These are phyloP conservation scores for Patella ulyssiponensis DNA, from an alignment of 2,888 invertebrate species.

Conservation along the genomic window DNA sequence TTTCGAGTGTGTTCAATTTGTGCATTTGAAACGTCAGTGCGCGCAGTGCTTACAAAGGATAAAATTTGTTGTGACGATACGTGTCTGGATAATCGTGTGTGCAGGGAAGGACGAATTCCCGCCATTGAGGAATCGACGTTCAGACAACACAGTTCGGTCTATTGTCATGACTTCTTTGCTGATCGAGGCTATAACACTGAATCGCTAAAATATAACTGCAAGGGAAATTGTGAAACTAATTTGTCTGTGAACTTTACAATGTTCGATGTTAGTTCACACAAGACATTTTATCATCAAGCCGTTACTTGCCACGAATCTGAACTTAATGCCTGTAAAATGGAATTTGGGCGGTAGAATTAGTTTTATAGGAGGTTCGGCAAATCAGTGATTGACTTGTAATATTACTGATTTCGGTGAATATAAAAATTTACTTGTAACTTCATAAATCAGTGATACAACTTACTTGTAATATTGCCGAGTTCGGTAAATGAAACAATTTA, in stretches of 20 bases:
- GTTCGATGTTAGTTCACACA: conserved; percentile 21
- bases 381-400: too few relatives aligned
- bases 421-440: too few relatives aligned
- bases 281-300: conserved; percentile 29
- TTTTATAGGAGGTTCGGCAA: not conserved
- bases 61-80: conserved; percentile 41
- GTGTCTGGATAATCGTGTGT: conserved; percentile 28
- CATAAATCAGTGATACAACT: too few relatives aligned
- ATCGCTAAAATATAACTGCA: conserved; percentile 27
- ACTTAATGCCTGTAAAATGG: conserved; percentile 30
- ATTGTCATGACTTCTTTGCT: conserved; percentile 43
- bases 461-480: too few relatives aligned
- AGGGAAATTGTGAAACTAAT: conserved; percentile 38
- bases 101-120: conserved; percentile 17
- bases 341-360: conserved; percentile 23
- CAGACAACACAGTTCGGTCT: conserved; percentile 35
- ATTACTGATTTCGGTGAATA: too few relatives aligned
- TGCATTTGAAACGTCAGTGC: conserved; percentile 35
- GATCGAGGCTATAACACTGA: conserved; percentile 27
- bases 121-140: conserved; percentile 32
- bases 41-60: conserved; percentile 33
- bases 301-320: conserved; percentile 26
- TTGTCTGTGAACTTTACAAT: conserved; percentile 38
- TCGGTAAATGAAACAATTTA: too few relatives aligned
- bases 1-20: conserved; percentile 41